Evolutionary conservation across 2,113 vertebrate genomes (phyloP).

Genomic region (Ranitomeya imitator): DNA sequence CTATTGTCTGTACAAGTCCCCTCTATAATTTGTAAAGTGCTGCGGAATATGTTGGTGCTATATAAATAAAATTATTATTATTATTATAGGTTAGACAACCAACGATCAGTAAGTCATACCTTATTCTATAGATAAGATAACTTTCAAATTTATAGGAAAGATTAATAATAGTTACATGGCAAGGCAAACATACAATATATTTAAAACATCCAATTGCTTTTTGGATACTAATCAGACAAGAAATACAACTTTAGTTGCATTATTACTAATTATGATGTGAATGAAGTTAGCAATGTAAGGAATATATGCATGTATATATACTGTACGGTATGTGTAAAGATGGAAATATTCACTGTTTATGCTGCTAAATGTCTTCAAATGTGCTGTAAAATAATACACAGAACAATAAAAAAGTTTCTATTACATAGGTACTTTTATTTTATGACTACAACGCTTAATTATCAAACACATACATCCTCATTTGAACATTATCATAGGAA

Average conservation of each 20-base stretch:
- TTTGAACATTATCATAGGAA: background rate
- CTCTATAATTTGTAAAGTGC: too few relatives aligned
- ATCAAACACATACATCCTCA: background rate
- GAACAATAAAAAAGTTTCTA: background rate
- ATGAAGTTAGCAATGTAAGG: background rate
- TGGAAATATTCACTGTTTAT: background rate
- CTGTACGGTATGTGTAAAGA: background rate
- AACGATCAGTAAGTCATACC: too few relatives aligned
- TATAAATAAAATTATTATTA: too few relatives aligned
- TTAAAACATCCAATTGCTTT: background rate
- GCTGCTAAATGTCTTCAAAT: background rate
- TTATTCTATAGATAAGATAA: too few relatives aligned
- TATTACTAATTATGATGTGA: background rate
- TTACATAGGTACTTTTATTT: background rate
- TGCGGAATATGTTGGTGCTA: too few relatives aligned
- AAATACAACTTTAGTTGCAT: background rate
- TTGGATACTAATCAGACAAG: background rate
- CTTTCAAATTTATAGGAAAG: too few relatives aligned
- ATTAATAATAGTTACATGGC: background rate
- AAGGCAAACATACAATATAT: background rate
- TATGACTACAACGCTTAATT: background rate
- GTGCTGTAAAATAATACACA: background rate
- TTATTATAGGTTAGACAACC: too few relatives aligned
- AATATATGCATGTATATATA: background rate
- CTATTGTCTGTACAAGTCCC: too few relatives aligned